Conservation (phyloP, 2,113 vertebrate genomes). For the Chiloscyllium plagiosum region DNA sequence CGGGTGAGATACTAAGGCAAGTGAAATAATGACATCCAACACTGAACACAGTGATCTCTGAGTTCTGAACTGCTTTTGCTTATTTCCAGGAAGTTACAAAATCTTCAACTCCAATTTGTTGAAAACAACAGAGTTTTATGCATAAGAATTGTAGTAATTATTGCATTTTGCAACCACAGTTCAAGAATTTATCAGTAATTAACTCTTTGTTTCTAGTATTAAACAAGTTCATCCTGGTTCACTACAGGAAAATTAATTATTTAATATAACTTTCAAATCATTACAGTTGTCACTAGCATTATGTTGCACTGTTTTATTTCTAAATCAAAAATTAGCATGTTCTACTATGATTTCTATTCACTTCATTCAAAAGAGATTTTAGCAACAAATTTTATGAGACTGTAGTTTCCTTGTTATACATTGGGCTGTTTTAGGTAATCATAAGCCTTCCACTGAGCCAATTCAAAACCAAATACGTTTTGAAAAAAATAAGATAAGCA, state of each 20-base stretch:
- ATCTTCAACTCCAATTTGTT: background rate
- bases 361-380: background rate
- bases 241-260: background rate
- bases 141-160: background rate
- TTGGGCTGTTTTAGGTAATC: background rate
- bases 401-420: background rate
- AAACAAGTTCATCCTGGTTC: background rate
- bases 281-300: no score
- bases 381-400: background rate
- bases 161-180: background rate
- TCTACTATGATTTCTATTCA: background rate
- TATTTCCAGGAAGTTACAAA: background rate
- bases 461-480: background rate
- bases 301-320: background rate
- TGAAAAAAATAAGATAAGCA: background rate
- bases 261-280: background rate
- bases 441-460: background rate
- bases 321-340: background rate
- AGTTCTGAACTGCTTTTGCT: background rate
- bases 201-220: background rate
- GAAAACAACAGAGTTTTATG: background rate
- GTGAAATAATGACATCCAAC: conserved; percentile 32
- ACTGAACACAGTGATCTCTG: background rate
- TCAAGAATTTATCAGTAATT: background rate
- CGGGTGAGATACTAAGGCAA: background rate